Evolutionary conservation across 2,888 invertebrate species (phyloP), one percentile per base, ranked within the genome.

Genomic region (Torymus tubicola): DNA sequence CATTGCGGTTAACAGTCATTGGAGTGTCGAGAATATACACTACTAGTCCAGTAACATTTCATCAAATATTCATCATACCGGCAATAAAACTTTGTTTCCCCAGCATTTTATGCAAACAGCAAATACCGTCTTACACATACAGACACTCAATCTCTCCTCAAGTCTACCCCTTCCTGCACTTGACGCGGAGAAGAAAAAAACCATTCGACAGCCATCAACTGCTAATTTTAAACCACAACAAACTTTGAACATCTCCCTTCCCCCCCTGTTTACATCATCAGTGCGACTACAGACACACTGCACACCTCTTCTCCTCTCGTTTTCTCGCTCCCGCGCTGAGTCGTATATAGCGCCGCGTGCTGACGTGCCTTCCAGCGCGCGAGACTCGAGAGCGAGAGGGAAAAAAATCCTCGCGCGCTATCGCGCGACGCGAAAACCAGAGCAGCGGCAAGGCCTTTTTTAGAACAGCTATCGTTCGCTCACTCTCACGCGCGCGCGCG

Each of bases 151-250:
- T 31, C 31, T 31, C 31, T 31, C 31, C 4, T 31, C 31, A 31
- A 5, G 31, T 31, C 31, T 5, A 2, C 3, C 31, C 31, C 31
- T 5, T 4, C 31, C 4, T 31, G 31, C 31, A 31, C 31, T 31
- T 31, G 31, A 31, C 31, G 58, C 18, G 18, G 42, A 14, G 13
- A 24, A 53, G 5, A 21, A 16, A 8, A 55, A n/a, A 72, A 72
- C 53, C 21, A 60, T 52, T 60, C 42, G 14, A 65, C 31, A 31
- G 31, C 31, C 31, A 65, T 14, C 14, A n/a, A 11, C 14, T 14
- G 16, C 16, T 58, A 75, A 60, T 60, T 75, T 58, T 75, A 68
- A 60, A 58, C 11, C 60, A 75, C 60, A 68, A 75, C 24, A 68
- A 75, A 58, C 74, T 13, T 11, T 31, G 31, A 21, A 55, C 4